Evolutionary conservation across 2,113 vertebrate species (phyloP), one percentile per base, ranked within the genome.

Genomic region (Seriola quinqueradiata): DNA sequence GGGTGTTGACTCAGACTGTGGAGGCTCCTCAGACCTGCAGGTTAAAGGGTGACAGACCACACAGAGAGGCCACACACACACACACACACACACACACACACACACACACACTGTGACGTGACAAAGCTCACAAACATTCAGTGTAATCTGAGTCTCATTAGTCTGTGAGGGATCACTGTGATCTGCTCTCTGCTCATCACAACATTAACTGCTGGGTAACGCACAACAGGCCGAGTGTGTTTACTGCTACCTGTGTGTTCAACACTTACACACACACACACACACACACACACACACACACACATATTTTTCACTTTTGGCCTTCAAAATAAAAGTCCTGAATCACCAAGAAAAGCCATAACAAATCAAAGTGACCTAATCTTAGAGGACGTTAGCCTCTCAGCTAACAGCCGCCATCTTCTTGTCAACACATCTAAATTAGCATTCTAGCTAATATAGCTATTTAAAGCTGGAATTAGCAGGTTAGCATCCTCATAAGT

Each of bases 1-100:
- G 38, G 8, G 8, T 11, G 40, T 42, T 42, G 40, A 42, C 40
- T 42, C 40, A 42, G 40, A 82, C 75, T 34, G 60, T 23, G 32
- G 70, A 82, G 78, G 67, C 70, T 86, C 77, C 79, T 83, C 81
- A 82, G 81, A 82, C 83, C 89, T 82, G 70, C 70, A 84, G 90
- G 86, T 90, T 86, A 90, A 91, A 91, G 90, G 92, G 89, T 87
- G 85, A 81, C 58, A 60, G 94, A 95, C 94, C 94, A 94, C 93
- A 95, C 94, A 95, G 89, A 82, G 36, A 90, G 91, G 36, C 9
- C n/a, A 50, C 72, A 44, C 80, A 77, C 67, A 57, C 34, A 54
- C 75, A 65, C 71, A 70, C 77, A 81, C 70, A 77, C 84, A 79
- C 52, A 52, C 52, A 16, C 52, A 55, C 54, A 55, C 54, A 23